These are phyloP conservation scores for Sarcophaga peregrina DNA, from an alignment of 1,140 invertebrate genomes.

Conservation along the genomic window DNA sequence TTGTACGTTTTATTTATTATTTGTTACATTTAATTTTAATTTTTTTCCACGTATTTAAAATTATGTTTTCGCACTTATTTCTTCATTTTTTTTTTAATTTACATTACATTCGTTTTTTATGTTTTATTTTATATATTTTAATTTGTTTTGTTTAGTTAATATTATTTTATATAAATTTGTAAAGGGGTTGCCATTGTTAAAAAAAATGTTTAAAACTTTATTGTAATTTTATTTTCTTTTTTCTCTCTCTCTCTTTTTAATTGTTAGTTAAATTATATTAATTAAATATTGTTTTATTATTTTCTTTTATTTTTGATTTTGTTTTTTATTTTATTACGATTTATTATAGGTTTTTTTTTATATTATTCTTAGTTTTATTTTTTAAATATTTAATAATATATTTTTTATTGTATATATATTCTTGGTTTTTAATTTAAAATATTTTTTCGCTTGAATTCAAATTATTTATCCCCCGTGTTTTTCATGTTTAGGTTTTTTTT, in stretches of 20 bases:
- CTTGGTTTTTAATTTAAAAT: too few species aligned
- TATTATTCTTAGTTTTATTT: not conserved
- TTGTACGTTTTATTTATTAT: too few species aligned
- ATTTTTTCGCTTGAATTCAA: too few species aligned
- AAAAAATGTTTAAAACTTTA: not conserved
- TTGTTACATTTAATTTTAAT: too few species aligned
- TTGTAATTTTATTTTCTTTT: slow-evolving; percentile 27
- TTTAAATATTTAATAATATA: not conserved
- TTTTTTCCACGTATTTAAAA: too few species aligned
- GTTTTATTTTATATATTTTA: not conserved
- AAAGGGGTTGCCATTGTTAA: not conserved
- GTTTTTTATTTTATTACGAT: not conserved
- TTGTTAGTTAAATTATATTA: too few species aligned
- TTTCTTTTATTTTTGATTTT: not conserved
- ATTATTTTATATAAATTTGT: not conserved
- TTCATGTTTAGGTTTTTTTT: too few species aligned
- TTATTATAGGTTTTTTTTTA: not conserved
- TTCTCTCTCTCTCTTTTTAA: not conserved
- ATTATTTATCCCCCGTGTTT: too few species aligned
- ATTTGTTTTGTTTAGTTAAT: not conserved
- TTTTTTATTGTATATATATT: too few species aligned
- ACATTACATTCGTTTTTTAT: too few species aligned
- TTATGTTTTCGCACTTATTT: too few species aligned
- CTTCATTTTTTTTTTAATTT: too few species aligned
- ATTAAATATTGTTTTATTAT: not conserved